Base-by-base conservation (phyloP, 2,797 vertebrate species). In the Lithobates pipiens region DNA sequence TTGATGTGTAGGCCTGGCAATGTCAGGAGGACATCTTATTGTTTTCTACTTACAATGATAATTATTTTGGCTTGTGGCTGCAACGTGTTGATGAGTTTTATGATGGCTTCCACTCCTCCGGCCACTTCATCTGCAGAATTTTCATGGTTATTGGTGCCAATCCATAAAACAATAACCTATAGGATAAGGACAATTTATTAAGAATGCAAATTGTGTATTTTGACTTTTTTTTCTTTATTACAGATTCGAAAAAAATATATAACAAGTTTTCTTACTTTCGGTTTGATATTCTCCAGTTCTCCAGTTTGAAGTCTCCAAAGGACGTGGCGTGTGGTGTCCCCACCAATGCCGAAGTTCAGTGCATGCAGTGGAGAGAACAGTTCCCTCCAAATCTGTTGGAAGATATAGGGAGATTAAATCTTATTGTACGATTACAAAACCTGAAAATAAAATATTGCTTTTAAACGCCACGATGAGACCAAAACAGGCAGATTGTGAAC, bases 251-350 rank as follows among this genome's bases (percentile, higher is more conserved):
- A 46, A 23, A 4, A 61, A 23, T 65, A 10, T 23, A 23, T 65
- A 65, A 25, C 23, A 65, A 1, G n/a, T 65, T 21, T 7, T 54
- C 25, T 61, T 91, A 99, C 98, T 95, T 98, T 97, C 83, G 98
- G 98, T 68, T 96, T 95, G 90, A 99, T 99, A 92, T 99, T 99
- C 86, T 98, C 95, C 91, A 99, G 94, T 90, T 99, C 98, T 71
- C 98, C 98, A 0, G 99, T 99, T 93, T 98, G 96, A 89, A 99
- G 95, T 85, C 98, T 97, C 98, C 98, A 99, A 50, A 99, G 92
- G 10, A 99, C 96, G 0, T 99, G 98, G 70, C 96, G 95, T 2
- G 98, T 99, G 79, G 96, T 99, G 93, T 99, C 98, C 10, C 97
- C 98, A 1, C 95, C 97, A 4, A 99, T 97, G 70, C 98, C 98